A percentile compares a stretch with the other conserved stretches of the same genome.
Evolutionary conservation across 2,113 vertebrate genomes (phyloP).

Genomic region (Pseudorhombus dupliciocellatus): DNA sequence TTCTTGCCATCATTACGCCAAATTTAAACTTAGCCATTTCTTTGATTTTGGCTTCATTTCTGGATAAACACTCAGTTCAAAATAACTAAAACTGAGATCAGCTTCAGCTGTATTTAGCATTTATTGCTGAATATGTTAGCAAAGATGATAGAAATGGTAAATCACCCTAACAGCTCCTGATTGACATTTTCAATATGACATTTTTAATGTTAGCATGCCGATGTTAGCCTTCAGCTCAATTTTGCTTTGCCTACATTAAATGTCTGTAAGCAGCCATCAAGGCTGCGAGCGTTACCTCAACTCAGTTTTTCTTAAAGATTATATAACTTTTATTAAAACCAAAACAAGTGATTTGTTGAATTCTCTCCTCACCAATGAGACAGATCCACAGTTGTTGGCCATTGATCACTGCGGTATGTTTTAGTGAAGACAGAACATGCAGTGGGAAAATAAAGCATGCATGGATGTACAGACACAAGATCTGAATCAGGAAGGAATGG

Average conservation of each 20-base stretch:
- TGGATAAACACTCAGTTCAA: background rate
- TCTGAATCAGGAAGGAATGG: background rate
- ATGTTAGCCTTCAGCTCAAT: too few species aligned
- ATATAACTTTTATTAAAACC: background rate
- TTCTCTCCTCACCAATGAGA: background rate
- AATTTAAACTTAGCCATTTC: background rate
- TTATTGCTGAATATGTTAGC: background rate
- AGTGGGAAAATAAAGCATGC: conserved; percentile 2
- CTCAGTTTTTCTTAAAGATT: too few species aligned
- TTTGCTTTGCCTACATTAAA: too few species aligned
- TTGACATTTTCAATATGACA: background rate
- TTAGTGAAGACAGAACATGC: conserved; percentile 46
- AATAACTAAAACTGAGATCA: background rate
- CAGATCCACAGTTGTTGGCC: too few species aligned
- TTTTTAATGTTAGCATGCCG: too few species aligned
- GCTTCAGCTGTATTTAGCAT: background rate
- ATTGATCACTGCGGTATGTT: conserved; percentile 36
- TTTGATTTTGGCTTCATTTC: too few species aligned
- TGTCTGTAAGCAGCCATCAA: too few species aligned
- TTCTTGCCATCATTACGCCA: background rate
- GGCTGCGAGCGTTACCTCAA: too few species aligned
- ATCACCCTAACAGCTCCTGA: background rate
- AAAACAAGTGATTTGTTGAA: background rate
- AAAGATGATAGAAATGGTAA: background rate
- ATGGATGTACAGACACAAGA: background rate